phyloP scores from a whole-genome alignment of 2,113 vertebrate species.

The Lophochroa leadbeateri region DNA sequence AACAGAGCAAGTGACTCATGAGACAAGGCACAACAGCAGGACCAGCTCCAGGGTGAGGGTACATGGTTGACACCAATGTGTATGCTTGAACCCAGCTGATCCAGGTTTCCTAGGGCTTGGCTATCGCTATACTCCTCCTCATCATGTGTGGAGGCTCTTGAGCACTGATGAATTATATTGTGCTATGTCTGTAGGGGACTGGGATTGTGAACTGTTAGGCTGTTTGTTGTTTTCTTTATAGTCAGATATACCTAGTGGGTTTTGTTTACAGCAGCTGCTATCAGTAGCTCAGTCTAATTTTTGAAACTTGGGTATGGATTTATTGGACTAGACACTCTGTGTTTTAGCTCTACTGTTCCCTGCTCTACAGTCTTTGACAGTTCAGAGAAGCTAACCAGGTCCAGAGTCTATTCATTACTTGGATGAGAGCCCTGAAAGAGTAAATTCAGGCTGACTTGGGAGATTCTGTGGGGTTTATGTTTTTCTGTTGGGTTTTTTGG shows the following conservation, averaged over 20 bases:
- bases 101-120: neutral
- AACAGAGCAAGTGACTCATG: neutral
- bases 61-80: accelerated
- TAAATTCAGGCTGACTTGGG: conserved; percentile 5
- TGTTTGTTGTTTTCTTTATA: neutral
- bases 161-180: neutral
- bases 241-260: neutral
- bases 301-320: conserved; percentile 16
- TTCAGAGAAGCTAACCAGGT: neutral
- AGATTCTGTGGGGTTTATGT: neutral
- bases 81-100: neutral
- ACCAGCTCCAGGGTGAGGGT: neutral
- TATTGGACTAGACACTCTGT: conserved; percentile 1
- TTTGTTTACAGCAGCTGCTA: conserved; percentile 30
- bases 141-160: neutral
- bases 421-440: neutral
- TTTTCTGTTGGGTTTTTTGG: neutral
- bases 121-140: neutral
- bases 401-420: neutral
- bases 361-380: neutral
- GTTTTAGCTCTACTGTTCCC: conserved; percentile 1
- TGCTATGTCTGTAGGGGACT: neutral
- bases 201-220: neutral
- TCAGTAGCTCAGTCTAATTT: conserved; percentile 10
- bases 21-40: neutral